Percentiles rank a stretch among this genome's conserved stretches.
These are phyloP conservation scores for Euphonia xanthogaster DNA, from an alignment of 2,797 vertebrate genomes.

Conservation along the genomic window DNA sequence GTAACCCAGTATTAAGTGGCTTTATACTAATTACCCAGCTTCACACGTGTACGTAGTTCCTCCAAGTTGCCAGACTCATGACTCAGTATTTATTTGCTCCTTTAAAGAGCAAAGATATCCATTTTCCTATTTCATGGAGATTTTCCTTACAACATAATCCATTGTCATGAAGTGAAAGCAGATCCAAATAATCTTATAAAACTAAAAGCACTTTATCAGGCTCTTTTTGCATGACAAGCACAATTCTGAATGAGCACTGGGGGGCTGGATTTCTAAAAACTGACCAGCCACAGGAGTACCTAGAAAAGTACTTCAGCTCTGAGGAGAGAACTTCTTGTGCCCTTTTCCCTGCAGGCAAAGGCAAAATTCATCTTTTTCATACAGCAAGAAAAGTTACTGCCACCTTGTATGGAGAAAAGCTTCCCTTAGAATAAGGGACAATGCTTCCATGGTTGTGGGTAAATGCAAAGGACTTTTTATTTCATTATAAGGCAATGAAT, in stretches of 20 bases:
- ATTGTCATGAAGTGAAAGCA: slow-evolving; percentile 46
- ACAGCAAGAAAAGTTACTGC: background rate
- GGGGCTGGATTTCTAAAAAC: background rate
- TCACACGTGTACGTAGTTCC: background rate
- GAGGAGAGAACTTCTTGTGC: background rate
- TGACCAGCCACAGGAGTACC: background rate
- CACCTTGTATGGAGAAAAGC: background rate
- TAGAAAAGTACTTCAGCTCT: background rate
- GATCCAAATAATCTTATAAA: slow-evolving; percentile 52
- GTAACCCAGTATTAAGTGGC: slow-evolving; percentile 5
- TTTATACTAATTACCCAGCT: slow-evolving; percentile 51
- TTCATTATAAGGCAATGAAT: background rate
- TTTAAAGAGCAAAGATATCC: slow-evolving; percentile 32
- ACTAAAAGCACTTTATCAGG: slow-evolving; percentile 34
- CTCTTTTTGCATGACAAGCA: background rate
- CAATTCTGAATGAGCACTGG: background rate
- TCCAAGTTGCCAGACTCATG: slow-evolving; percentile 36
- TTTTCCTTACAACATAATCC: slow-evolving; percentile 48
- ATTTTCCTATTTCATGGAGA: slow-evolving; percentile 43
- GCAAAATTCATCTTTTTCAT: background rate
- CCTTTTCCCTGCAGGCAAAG: background rate
- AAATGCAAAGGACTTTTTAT: background rate
- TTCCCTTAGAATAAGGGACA: background rate
- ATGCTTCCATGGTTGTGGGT: background rate
- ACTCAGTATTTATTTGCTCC: slow-evolving; percentile 38